Percentiles rank a stretch among this genome's conserved stretches.
These are phyloP conservation scores for Lasioglossum morio DNA, from an alignment of 2,888 invertebrate genomes.

Conservation along the genomic window DNA sequence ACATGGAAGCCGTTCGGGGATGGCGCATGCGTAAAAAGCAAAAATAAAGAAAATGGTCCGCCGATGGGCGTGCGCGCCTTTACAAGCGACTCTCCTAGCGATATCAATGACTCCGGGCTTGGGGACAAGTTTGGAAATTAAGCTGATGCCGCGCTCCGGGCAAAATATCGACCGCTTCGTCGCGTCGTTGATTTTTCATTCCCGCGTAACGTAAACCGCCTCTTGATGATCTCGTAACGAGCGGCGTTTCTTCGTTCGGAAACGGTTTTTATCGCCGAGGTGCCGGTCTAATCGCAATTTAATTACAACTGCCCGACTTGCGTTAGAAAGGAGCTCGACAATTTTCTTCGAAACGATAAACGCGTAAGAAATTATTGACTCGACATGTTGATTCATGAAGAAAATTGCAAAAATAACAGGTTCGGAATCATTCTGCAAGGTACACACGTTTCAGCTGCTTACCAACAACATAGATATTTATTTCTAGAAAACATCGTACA, in stretches of 20 bases:
- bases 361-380: background rate
- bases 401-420: background rate
- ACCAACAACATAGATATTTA: too few relatives aligned
- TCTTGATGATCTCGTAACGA: background rate
- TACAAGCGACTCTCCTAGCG: slow-evolving; percentile 13
- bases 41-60: slow-evolving; percentile 36
- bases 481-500: too few relatives aligned
- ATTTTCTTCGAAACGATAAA: background rate
- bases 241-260: background rate
- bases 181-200: background rate
- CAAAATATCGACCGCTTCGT: background rate
- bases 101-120: background rate
- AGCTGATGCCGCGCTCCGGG: background rate
- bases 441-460: too few relatives aligned
- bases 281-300: slow-evolving; percentile 4
- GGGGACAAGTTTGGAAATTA: slow-evolving; percentile 27
- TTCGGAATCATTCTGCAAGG: too few relatives aligned
- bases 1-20: slow-evolving; percentile 23
- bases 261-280: background rate
- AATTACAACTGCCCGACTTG: background rate
- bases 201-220: background rate
- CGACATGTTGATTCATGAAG: background rate
- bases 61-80: background rate
- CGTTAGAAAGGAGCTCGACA: background rate
- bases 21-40: background rate